Conservation (phyloP, 1,140 invertebrate genomes). For the Euglossa dilemma region DNA sequence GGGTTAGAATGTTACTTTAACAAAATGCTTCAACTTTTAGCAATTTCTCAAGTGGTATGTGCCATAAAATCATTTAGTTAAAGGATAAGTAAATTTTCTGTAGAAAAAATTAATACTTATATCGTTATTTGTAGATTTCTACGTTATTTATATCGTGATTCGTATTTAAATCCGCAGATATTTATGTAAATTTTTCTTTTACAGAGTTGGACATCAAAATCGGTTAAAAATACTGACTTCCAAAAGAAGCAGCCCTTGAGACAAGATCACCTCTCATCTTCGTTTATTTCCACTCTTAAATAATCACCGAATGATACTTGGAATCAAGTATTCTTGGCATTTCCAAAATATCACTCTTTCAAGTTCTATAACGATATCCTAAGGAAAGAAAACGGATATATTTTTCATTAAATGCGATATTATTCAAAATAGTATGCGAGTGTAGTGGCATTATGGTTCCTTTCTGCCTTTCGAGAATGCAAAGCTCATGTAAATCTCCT, state of each 20-base stretch:
- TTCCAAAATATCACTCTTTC: neutral
- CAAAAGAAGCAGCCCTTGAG: too few relatives aligned
- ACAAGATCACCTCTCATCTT: too few relatives aligned
- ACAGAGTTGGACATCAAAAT: too few relatives aligned
- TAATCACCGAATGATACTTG: neutral
- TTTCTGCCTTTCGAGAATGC: constrained; percentile 36
- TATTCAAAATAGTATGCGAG: neutral
- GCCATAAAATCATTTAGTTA: too few relatives aligned
- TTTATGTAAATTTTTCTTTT: too few relatives aligned
- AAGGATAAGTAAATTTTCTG: too few relatives aligned
- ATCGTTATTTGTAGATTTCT: too few relatives aligned
- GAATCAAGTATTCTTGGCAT: neutral
- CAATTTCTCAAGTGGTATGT: neutral
- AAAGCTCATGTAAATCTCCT: constrained; percentile 45
- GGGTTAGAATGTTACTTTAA: neutral
- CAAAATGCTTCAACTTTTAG: neutral
- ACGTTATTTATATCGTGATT: too few relatives aligned
- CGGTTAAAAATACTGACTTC: too few relatives aligned
- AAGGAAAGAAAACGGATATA: neutral
- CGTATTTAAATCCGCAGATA: too few relatives aligned
- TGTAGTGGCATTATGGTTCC: constrained; percentile 33
- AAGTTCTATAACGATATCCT: neutral
- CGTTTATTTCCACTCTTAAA: too few relatives aligned
- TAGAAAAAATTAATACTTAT: too few relatives aligned
- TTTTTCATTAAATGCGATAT: neutral